A percentile compares a stretch with the other conserved stretches of the same genome.
Conservation (phyloP, 1,140 invertebrate genomes). For the Arion vulgaris region DNA sequence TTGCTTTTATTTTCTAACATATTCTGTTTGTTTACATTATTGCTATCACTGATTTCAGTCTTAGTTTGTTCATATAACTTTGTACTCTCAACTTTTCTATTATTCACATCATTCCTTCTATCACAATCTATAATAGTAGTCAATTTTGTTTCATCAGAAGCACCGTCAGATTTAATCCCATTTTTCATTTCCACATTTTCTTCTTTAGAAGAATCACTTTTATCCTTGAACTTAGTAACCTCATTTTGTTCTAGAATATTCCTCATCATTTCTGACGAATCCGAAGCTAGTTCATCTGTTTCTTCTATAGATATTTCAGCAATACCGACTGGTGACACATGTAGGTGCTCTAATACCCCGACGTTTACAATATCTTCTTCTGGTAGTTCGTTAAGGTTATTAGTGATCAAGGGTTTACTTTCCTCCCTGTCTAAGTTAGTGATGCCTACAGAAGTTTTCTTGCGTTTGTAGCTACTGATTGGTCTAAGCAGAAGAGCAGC, state of each 20-base stretch:
- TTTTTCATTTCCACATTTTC: not conserved
- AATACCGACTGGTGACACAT: not conserved
- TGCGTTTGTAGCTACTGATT: not conserved
- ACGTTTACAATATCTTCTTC: not conserved
- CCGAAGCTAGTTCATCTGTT: not conserved
- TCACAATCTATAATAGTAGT: no score
- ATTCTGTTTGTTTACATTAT: not conserved
- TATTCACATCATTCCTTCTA: no score
- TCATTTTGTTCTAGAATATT: not conserved
- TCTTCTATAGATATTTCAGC: not conserved
- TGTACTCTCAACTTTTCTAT: no score
- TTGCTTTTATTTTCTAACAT: not conserved
- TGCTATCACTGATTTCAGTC: not conserved
- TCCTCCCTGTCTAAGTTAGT: not conserved
- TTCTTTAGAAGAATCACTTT: not conserved
- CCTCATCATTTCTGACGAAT: not conserved
- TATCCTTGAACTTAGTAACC: not conserved
- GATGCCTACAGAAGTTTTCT: not conserved
- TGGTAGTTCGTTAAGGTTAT: not conserved
- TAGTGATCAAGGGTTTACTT: not conserved
- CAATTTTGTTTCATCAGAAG: not conserved
- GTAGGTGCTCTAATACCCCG: not conserved
- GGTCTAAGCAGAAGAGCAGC: slow-evolving; percentile 9
- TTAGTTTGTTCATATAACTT: no score
- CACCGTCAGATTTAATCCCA: not conserved